Conservation (phyloP, 2,888 invertebrate genomes). For the Dexiosoma caninum region DNA sequence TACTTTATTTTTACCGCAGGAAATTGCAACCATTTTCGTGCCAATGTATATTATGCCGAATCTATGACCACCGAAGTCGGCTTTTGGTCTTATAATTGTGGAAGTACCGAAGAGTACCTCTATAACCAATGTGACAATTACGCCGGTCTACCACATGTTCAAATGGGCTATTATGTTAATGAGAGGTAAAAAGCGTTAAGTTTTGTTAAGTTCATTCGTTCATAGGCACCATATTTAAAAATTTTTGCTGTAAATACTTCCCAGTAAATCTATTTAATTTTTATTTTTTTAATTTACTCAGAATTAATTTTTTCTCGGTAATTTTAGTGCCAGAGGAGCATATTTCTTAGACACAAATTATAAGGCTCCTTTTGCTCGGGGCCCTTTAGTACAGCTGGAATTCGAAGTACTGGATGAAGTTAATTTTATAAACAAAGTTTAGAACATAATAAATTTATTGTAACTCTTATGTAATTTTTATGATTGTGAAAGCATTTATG, state of each 20-base stretch:
- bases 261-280: too few relatives aligned
- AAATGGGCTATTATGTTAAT: constrained; percentile 80
- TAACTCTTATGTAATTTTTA: too few relatives aligned
- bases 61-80: constrained; percentile 79
- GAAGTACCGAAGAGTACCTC: constrained; percentile 79
- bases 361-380: constrained; percentile 69
- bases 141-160: constrained; percentile 68
- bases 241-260: too few relatives aligned
- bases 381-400: constrained; percentile 65
- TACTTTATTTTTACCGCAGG: constrained; percentile 66
- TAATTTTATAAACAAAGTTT: background rate
- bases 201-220: too few relatives aligned
- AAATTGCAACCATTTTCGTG: constrained; percentile 81
- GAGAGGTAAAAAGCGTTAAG: constrained; percentile 73
- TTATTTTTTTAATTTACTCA: background rate
- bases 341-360: constrained; percentile 78
- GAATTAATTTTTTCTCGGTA: background rate
- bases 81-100: constrained; percentile 81
- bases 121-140: constrained; percentile 78
- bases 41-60: constrained; percentile 81
- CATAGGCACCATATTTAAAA: too few relatives aligned
- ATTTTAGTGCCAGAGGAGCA: constrained; percentile 78
- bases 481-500: too few relatives aligned
- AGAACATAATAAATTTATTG: background rate
- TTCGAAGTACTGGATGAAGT: constrained; percentile 59